Evolutionary conservation across 2,888 invertebrate species (phyloP), one percentile per base, ranked within the genome.

Genomic region (Diplolepis rosae): DNA sequence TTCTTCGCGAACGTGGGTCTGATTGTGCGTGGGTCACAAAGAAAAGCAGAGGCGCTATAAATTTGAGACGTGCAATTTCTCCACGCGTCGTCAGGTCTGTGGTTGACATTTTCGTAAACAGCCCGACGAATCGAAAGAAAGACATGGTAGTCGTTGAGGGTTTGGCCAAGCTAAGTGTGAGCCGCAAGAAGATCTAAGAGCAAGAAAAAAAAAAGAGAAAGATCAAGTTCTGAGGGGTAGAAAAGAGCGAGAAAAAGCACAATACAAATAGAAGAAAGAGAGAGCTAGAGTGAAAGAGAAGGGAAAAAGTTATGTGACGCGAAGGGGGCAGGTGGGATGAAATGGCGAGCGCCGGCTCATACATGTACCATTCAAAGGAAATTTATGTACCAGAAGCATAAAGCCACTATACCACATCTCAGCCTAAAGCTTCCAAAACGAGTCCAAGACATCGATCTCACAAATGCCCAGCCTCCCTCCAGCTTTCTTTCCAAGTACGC

Each of bases 351-450:
- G 79, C 78, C 78, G 76, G 69, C 72, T 80, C 81, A 77, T 61
- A 61, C 61, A 61, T 80, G 76, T 71, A 66, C 79, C 79, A 84
- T 85, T 85, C 82, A 81, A 75, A 72, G 74, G 72, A 83, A 83
- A 86, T 86, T 85, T 85, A 85, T 85, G 83, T 83, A 78, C 78
- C 80, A 80, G 79, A 80, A 81, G 82, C 83, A 85, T 83, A 85
- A 85, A 85, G 81, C 80, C 77, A 74, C 80, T 73, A 73, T 77
- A 79, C 76, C 77, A 70, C 61, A 61, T 22, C 61, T 27, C 39
- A 61, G 50, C 66, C 66, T 66, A 66, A 66, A 66, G n/a, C 48
- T 28, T 27, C 50, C 13, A 32, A 48, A 66, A 66, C 27, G 15
- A 45, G 74, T 77, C 80, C 78, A 81, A 82, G 83, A 81, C 80